Conservation (phyloP, 2,888 invertebrate genomes). For the Cheilosia grossa region DNA sequence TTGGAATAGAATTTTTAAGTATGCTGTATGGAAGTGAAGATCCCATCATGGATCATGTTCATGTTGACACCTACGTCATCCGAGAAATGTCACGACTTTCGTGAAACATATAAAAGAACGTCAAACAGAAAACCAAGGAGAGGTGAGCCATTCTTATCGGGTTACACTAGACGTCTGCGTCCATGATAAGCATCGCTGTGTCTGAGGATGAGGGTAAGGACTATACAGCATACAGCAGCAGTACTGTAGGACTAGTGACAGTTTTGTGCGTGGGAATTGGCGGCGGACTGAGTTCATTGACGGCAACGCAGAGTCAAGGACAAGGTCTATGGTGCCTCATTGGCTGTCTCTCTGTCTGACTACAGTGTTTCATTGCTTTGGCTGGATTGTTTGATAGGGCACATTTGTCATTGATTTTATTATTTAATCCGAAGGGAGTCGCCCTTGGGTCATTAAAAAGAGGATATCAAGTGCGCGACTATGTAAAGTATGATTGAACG, state of each 20-base stretch:
- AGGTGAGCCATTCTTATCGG: conserved; percentile 4
- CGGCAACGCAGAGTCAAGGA: conserved; percentile 15
- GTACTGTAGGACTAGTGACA: neutral
- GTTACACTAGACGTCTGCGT: neutral
- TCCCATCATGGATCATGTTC: neutral
- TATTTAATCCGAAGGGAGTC: neutral
- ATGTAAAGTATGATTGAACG: neutral
- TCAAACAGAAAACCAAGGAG: neutral
- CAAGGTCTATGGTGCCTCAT: neutral
- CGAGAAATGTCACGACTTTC: conserved; percentile 19
- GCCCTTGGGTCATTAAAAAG: neutral
- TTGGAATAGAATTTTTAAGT: neutral
- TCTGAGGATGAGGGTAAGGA: neutral
- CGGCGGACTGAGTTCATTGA: conserved; percentile 8
- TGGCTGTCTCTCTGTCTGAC: conserved; percentile 2
- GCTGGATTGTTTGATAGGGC: neutral
- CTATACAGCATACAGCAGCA: neutral
- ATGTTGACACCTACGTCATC: conserved; percentile 3
- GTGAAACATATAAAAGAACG: neutral
- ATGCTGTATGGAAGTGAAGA: neutral
- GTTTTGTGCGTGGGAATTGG: conserved; percentile 22
- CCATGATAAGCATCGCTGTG: conserved; percentile 6
- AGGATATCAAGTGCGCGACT: neutral
- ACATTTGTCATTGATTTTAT: conserved; percentile 9
- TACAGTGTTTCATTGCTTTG: neutral